Evolutionary conservation across 2,888 invertebrate genomes (phyloP).

Genomic region (Epiblema foenella): DNA sequence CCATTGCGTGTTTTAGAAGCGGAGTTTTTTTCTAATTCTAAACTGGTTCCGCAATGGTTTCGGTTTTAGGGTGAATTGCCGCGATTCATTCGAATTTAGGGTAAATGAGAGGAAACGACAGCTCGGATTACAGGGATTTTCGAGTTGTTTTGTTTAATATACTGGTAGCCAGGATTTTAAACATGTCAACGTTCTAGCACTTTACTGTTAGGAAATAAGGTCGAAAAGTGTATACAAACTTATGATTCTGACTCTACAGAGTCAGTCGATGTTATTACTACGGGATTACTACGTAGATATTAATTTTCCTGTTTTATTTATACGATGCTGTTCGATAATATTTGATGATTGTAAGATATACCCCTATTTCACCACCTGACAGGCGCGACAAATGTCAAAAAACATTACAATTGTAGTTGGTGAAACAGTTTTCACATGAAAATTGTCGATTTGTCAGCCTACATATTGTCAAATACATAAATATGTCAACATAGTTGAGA

Average conservation of each 20-base stretch:
- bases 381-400: no score
- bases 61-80: background rate
- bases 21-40: background rate
- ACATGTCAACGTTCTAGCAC: no score
- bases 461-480: no score
- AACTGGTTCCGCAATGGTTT: constrained; percentile 13
- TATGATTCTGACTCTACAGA: background rate
- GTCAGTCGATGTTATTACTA: constrained; percentile 7
- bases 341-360: no score
- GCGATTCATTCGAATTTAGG: constrained; percentile 12
- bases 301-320: background rate
- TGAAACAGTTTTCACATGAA: no score
- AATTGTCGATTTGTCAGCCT: no score
- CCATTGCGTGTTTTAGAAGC: constrained; percentile 15
- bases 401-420: no score
- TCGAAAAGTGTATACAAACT: no score
- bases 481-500: no score
- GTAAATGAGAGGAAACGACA: constrained; percentile 28
- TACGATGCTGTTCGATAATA: background rate
- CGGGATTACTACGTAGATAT: constrained; percentile 19
- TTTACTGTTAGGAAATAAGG: no score
- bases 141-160: constrained; percentile 37
- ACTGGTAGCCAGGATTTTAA: background rate
- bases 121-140: constrained; percentile 41
- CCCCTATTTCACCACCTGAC: no score